Evolutionary conservation across 2,888 invertebrate species (phyloP).

Genomic region (Uropetala carovei): DNA sequence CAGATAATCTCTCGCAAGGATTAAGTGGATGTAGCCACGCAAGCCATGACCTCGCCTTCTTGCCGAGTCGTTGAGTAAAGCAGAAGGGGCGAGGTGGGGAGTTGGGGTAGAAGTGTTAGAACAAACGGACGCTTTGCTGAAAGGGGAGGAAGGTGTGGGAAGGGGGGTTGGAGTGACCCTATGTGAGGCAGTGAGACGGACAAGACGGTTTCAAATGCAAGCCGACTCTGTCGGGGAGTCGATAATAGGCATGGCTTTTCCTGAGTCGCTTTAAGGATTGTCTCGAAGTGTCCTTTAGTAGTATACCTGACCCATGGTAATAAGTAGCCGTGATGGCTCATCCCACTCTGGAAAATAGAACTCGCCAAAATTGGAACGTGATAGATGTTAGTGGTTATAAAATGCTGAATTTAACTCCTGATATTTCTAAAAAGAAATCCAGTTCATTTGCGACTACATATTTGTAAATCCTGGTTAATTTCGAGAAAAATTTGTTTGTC

Average conservation of each 20-base stretch:
- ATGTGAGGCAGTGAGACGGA: not conserved
- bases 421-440: too few species aligned
- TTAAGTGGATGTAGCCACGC: slow-evolving; percentile 62
- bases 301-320: not conserved
- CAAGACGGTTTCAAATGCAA: slow-evolving; percentile 17
- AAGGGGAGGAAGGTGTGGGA: not conserved
- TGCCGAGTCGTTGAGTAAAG: slow-evolving; percentile 30
- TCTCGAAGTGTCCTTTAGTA: not conserved
- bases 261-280: not conserved
- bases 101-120: not conserved
- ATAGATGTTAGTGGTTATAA: not conserved
- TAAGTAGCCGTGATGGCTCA: not conserved
- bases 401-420: too few species aligned
- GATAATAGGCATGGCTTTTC: not conserved
- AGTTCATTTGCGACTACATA: too few species aligned
- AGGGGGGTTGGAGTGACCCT: too few species aligned
- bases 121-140: slow-evolving; percentile 4
- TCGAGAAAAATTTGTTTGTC: too few species aligned
- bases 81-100: not conserved
- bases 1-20: slow-evolving; percentile 52
- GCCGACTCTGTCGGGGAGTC: not conserved
- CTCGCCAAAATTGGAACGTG: not conserved
- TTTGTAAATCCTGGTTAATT: too few species aligned
- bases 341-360: not conserved
- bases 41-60: slow-evolving; percentile 62